Conservation (phyloP, 2,888 invertebrate species). For the Agapostemon virescens region DNA sequence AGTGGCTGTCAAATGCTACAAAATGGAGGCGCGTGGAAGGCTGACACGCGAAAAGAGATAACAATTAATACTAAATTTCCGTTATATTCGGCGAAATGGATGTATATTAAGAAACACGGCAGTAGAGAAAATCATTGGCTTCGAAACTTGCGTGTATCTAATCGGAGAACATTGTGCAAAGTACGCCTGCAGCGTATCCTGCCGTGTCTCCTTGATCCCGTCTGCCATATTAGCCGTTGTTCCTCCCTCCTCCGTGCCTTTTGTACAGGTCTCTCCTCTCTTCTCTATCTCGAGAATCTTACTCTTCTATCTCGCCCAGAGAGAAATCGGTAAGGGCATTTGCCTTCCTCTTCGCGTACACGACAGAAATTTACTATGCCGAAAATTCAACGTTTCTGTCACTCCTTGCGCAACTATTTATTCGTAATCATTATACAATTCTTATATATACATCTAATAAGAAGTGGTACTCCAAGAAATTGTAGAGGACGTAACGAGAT, state of each 20-base stretch:
- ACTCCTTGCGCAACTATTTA: no score
- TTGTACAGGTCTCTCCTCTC: conserved; percentile 53
- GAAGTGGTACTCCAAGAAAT: no score
- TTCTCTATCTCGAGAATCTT: conserved; percentile 16
- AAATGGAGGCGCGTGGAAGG: background rate
- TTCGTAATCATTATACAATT: no score
- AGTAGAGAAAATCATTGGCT: conserved; percentile 58
- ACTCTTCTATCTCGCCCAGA: conserved; percentile 14
- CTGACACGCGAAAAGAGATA: conserved; percentile 14
- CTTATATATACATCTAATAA: no score
- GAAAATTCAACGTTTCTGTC: no score
- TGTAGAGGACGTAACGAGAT: no score
- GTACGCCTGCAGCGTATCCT: conserved; percentile 74
- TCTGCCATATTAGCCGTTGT: conserved; percentile 74
- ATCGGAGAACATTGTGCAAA: conserved; percentile 74
- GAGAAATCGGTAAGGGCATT: conserved; percentile 30
- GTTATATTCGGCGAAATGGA: conserved; percentile 70
- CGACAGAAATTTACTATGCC: no score
- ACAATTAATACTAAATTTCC: conserved; percentile 60
- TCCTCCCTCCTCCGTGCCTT: conserved; percentile 61
- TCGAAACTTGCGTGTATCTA: conserved; percentile 73
- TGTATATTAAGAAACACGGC: conserved; percentile 72
- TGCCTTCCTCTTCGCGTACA: background rate
- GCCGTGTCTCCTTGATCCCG: conserved; percentile 70
- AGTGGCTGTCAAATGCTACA: conserved; percentile 2